Conservation (phyloP, 2,113 vertebrate genomes). For the Phodopus roborovskii region DNA sequence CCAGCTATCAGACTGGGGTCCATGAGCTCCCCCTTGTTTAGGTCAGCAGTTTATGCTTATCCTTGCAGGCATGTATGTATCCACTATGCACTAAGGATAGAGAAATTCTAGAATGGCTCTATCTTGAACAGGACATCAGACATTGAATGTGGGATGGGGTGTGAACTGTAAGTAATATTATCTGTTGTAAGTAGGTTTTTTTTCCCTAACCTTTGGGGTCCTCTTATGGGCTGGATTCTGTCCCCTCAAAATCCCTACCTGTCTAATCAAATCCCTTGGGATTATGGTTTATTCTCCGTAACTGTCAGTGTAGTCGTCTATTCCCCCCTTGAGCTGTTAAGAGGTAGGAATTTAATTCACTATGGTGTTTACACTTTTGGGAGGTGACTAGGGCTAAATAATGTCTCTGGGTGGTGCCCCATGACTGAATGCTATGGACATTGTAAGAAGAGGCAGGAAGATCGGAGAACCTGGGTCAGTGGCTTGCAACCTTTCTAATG, state of each 20-base stretch:
- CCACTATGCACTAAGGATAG: neutral
- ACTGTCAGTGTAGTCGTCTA: neutral
- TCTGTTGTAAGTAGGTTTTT: neutral
- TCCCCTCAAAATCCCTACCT: neutral
- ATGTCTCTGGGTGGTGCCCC: neutral
- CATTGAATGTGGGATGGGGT: too few relatives aligned
- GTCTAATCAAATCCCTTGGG: neutral
- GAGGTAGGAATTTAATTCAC: neutral
- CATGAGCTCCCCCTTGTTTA: too few relatives aligned
- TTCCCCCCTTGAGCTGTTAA: neutral
- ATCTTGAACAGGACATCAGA: neutral
- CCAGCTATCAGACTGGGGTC: too few relatives aligned
- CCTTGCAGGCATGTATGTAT: neutral
- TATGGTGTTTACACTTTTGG: neutral
- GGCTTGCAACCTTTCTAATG: neutral
- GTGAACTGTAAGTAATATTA: neutral
- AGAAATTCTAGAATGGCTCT: neutral
- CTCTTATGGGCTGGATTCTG: neutral
- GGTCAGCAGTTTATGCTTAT: constrained; percentile 1
- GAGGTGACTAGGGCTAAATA: neutral
- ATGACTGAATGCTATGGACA: neutral
- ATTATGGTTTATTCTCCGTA: neutral
- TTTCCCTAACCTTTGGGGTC: neutral
- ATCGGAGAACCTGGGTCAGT: neutral
- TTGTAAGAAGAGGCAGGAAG: neutral